Evolutionary conservation across 2,113 vertebrate genomes (phyloP), one percentile per base, ranked within the genome.

Genomic region (Bubo scandiacus): DNA sequence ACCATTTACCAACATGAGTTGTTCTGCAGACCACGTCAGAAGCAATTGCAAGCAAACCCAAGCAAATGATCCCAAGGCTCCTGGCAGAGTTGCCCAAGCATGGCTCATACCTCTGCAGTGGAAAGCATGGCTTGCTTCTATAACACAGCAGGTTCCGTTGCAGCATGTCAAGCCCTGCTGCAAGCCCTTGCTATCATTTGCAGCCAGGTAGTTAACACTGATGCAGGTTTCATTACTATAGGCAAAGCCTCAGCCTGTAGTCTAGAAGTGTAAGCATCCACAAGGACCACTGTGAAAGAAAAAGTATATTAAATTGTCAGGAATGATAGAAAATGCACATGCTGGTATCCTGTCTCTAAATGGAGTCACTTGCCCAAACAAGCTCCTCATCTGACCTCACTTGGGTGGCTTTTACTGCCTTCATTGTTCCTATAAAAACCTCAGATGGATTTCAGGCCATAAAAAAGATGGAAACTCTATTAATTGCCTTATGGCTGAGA

Each of bases 331-430:
- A 94, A 88, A 94, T 23, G n/a, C 47, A 29, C 52, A 26, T 57
- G 61, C 61, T 4, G 12, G n/a, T 49, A 21, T 75, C 38, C 61
- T 20, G 2, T 55, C 52, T 74, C 40, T 43, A 81, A 77, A 61
- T 47, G 30, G 57, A 84, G 57, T 77, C 42, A 67, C 62, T 75
- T 0, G 1, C 47, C 40, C 36, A 58, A 55, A 81, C 11, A 12
- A 49, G 22, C 34, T 83, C 45, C 62, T 92, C 59, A n/a, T 40
- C 58, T 42, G 54, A 77, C 59, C 61, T 88, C 42, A 26, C 73
- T 49, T 79, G 52, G 65, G 81, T 88, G 88, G 38, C 65, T 96
- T 94, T 96, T 91, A 70, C 36, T 77, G 68, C 57, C 67, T 81
- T 86, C 38, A 54, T 63, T 75, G 21, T 80, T 89, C 52, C 81